phyloP scores from a whole-genome alignment of 2,797 vertebrate species.

The Halcyon badia region DNA sequence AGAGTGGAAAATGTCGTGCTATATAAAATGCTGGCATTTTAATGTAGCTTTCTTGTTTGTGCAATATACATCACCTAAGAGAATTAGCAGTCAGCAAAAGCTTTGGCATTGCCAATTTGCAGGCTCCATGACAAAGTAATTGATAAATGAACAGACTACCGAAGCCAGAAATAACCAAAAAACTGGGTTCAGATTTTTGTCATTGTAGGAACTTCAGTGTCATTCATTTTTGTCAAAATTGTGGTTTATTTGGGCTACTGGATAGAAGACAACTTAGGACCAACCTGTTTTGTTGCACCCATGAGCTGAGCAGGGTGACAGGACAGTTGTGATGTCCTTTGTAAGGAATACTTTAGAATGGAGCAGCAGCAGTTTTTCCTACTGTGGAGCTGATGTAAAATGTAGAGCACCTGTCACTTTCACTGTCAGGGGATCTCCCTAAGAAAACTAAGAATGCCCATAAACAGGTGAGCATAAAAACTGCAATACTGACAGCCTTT shows the following conservation, averaged over 20 bases:
- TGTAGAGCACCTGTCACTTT: background rate
- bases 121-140: constrained; percentile 74
- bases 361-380: background rate
- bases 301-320: background rate
- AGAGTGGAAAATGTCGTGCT: background rate
- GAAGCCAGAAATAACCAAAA: constrained; percentile 25
- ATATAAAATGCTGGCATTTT: constrained; percentile 43
- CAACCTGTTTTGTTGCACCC: background rate
- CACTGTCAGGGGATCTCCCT: background rate
- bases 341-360: background rate
- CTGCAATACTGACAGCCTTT: background rate
- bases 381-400: background rate
- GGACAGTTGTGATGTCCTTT: background rate
- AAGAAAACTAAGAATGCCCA: background rate
- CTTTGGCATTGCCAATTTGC: constrained; percentile 77
- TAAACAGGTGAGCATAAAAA: background rate
- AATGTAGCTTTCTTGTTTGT: constrained; percentile 46
- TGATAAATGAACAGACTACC: constrained; percentile 70
- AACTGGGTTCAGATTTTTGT: background rate
- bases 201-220: background rate
- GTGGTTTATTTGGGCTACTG: background rate
- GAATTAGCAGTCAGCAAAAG: constrained; percentile 66
- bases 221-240: background rate
- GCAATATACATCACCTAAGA: background rate
- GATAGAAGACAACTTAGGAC: background rate